Percentiles rank a stretch among this genome's conserved stretches.
Evolutionary conservation across 2,113 vertebrate species (phyloP).

Genomic region (Eolophus roseicapilla): DNA sequence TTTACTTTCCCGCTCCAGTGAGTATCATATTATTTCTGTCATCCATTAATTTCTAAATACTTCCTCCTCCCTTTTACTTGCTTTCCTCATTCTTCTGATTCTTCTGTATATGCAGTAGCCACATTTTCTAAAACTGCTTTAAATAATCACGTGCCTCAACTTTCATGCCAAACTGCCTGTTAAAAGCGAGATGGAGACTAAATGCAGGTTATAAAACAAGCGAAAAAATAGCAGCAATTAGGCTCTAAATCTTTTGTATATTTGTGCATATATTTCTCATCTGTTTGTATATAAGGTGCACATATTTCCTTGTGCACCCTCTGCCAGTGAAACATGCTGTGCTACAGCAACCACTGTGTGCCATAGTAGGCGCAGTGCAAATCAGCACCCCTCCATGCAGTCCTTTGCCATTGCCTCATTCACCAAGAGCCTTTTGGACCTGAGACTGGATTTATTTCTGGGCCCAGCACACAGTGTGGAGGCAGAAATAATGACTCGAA

Average conservation of each 20-base stretch:
- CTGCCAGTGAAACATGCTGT: background rate
- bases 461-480: background rate
- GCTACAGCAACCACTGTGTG: background rate
- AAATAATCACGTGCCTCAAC: background rate
- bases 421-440: background rate
- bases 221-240: background rate
- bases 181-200: background rate
- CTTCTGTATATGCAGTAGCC: background rate
- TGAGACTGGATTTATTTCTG: background rate
- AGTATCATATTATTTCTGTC: background rate
- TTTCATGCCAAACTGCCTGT: background rate
- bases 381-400: background rate
- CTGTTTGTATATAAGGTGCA: background rate
- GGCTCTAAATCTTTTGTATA: background rate
- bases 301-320: background rate
- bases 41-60: background rate
- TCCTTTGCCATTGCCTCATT: background rate
- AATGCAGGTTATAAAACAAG: background rate
- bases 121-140: background rate
- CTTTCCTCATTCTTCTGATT: background rate
- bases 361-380: rapidly evolving
- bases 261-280: background rate
- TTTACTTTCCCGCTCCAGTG: background rate
- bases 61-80: background rate
- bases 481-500: background rate